Conservation (phyloP, 1,140 invertebrate genomes). For the Ceratosolen solmsi region DNA sequence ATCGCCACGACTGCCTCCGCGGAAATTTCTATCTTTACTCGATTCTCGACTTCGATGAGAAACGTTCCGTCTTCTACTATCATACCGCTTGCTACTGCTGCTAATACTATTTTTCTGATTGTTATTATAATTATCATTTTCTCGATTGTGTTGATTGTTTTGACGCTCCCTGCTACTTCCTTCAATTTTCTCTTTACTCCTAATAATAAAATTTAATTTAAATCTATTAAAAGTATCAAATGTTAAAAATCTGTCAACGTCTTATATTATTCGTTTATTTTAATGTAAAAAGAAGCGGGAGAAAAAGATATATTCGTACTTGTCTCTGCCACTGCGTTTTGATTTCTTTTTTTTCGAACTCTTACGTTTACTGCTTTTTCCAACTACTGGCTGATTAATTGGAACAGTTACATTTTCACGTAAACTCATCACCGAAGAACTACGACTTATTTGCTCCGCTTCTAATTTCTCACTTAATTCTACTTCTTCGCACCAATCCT, state of each 20-base stretch:
- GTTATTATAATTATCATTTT: constrained; percentile 69
- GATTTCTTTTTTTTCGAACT: constrained; percentile 65
- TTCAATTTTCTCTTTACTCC: constrained; percentile 65
- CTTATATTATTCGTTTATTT: neutral
- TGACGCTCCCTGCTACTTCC: constrained; percentile 68
- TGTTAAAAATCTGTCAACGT: neutral
- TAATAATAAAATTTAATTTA: constrained; percentile 49
- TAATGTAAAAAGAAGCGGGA: neutral
- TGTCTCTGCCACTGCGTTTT: constrained; percentile 58
- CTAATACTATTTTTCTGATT: constrained; percentile 65
- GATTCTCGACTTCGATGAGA: constrained; percentile 67
- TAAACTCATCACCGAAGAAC: constrained; percentile 75
- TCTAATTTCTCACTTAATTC: constrained; percentile 72
- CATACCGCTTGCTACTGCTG: constrained; percentile 59
- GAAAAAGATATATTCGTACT: constrained; percentile 56
- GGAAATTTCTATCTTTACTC: constrained; percentile 69
- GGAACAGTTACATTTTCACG: constrained; percentile 68
- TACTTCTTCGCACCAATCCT: constrained; percentile 77
- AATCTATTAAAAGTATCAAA: constrained; percentile 3
- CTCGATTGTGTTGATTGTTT: constrained; percentile 71
- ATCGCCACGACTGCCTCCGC: constrained; percentile 61
- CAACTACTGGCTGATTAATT: constrained; percentile 56
- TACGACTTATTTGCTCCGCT: constrained; percentile 73
- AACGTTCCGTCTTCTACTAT: constrained; percentile 62
- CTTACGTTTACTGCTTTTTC: constrained; percentile 54